These are phyloP conservation scores for Ciconia stormi DNA, from an alignment of 2,113 vertebrate species.

Conservation along the genomic window DNA sequence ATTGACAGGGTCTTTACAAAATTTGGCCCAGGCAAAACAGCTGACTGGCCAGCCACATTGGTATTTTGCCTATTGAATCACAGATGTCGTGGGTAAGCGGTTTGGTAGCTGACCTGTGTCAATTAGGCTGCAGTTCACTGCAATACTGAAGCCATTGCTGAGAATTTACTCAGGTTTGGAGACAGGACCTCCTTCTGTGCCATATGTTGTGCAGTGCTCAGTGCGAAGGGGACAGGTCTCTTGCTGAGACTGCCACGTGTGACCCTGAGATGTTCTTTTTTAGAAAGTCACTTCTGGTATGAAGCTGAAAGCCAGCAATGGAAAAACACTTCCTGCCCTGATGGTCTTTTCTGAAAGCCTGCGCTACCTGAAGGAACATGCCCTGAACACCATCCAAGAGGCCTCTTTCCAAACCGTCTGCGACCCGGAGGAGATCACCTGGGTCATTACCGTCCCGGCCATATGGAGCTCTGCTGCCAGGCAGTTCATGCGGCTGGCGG, in stretches of 20 bases:
- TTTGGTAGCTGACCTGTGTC: not conserved
- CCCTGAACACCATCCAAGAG: conserved; percentile 17
- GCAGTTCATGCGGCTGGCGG: conserved; percentile 67
- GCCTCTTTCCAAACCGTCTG: not conserved
- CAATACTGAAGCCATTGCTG: not conserved
- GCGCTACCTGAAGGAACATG: conserved; percentile 9
- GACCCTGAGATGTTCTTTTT: not conserved
- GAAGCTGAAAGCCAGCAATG: conserved; percentile 24
- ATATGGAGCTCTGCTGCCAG: conserved; percentile 58
- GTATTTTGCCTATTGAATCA: not conserved
- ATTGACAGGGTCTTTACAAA: not conserved
- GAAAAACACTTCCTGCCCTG: conserved; percentile 4
- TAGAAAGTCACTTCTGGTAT: not conserved
- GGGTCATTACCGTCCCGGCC: conserved; percentile 64
- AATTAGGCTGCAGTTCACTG: not conserved
- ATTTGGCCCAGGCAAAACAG: not conserved
- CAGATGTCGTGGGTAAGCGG: accelerated
- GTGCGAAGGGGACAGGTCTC: not conserved
- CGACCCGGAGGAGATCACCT: conserved; percentile 17
- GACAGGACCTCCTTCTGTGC: not conserved
- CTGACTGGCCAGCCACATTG: not conserved
- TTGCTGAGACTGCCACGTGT: not conserved
- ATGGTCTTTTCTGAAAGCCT: not conserved
- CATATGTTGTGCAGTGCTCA: not conserved
- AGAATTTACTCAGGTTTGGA: not conserved